Base-by-base conservation (phyloP, 2,113 vertebrate species). In the Gobiocypris rarus region DNA sequence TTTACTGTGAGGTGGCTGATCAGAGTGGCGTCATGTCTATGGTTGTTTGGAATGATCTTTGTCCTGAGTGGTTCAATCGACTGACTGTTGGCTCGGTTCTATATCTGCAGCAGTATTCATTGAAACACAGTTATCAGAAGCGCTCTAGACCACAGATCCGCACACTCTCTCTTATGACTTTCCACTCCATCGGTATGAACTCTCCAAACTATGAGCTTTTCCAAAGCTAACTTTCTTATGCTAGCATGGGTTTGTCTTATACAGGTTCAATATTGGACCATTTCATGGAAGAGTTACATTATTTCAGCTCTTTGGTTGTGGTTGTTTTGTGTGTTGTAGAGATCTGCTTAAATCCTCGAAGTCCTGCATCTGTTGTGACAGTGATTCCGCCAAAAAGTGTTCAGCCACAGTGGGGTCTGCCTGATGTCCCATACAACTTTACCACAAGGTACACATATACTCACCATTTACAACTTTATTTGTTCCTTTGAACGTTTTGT, bases 1-100 rank as follows among this genome's bases (percentile, higher is more conserved):
- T 95, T 3, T 97, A 96, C 89, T 95, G 98, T 89, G 96, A 98
- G 93, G 96, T 99, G 65, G 97, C 97, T 77, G 97, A 98, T 92
- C 93, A 93, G 89, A 97, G 95, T 48, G 97, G 97, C 73, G 94
- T 93, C 52, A 95, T 96, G 94, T 96, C 96, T 0, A 91, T 97
- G 70, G 97, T 98, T 88, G 91, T 99, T 79, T 99, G 97, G 97
- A 97, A 96, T 17, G 93, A 95, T 0, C 85, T 97, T 41, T 99
- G 97, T 91, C 94, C 93, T 1, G 92, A 97, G n/a, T 99, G 96
- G 95, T 99, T 96, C 87, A 94, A 95, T 89, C 93, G 92, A 28
- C 84, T 99, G 74, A 91, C 90, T 3, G 93, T 97, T 67, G 96
- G 96, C 87, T 94, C 93, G 0, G 96, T 97, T 83, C 88, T 98